phyloP scores from a whole-genome alignment of 2,113 vertebrate species.

The Colaptes auratus region DNA sequence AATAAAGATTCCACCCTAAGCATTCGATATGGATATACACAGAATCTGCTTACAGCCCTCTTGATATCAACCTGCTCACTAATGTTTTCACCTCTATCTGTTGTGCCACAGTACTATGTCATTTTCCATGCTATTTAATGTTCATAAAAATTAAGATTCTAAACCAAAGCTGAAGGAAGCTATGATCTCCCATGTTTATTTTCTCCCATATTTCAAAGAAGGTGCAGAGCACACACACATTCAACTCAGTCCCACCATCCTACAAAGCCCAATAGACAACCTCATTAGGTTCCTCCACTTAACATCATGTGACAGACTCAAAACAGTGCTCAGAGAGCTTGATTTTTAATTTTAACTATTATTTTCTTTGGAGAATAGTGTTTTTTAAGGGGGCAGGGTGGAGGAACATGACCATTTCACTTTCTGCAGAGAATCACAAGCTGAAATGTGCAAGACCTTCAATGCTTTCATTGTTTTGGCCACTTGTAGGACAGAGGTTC shows the following conservation, averaged over 20 bases:
- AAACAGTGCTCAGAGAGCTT: neutral
- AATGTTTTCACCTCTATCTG: neutral
- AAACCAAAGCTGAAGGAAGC: neutral
- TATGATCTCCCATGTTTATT: neutral
- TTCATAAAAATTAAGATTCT: neutral
- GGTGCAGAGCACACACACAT: neutral
- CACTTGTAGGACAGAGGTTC: neutral
- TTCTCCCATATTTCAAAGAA: neutral
- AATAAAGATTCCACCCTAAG: neutral
- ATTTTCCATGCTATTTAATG: neutral
- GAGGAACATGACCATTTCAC: neutral
- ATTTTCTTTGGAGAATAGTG: neutral
- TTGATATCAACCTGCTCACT: neutral
- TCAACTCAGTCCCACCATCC: neutral
- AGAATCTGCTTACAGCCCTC: neutral
- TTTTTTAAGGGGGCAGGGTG: too few relatives aligned
- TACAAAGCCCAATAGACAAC: neutral
- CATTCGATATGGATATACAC: neutral
- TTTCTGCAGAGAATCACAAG: neutral
- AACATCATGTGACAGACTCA: neutral
- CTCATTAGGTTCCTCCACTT: neutral
- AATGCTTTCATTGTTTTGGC: neutral
- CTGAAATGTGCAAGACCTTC: fast-evolving
- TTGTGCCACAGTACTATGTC: neutral
- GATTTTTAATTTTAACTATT: neutral